Evolutionary conservation across 2,888 invertebrate genomes (phyloP), one percentile per base, ranked within the genome.

Genomic region (Endomychus coccineus): DNA sequence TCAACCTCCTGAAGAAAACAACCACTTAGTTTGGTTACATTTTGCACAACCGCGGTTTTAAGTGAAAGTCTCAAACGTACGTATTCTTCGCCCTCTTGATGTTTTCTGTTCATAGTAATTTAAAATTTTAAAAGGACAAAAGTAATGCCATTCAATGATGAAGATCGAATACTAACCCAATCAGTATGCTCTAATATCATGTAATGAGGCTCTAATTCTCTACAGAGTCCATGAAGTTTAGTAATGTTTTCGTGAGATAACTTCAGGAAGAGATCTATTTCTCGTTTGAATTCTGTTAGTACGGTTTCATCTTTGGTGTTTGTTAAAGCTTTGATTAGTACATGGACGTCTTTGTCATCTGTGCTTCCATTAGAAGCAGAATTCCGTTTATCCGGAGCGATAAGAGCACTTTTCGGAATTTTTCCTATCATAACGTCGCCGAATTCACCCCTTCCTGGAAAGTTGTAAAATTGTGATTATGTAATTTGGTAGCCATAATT

Each of bases 121-220:
- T n/a, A n/a, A n/a, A n/a, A n/a, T n/a, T n/a, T n/a, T n/a, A n/a
- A n/a, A n/a, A n/a, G n/a, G n/a, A n/a, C n/a, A n/a, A n/a, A n/a
- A n/a, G n/a, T n/a, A n/a, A n/a, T n/a, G n/a, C n/a, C n/a, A n/a
- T n/a, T n/a, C n/a, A n/a, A n/a, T n/a, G n/a, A n/a, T n/a, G n/a
- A n/a, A n/a, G n/a, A n/a, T n/a, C n/a, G 11, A 14, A 40, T 4
- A 52, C 71, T 67, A 62, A 88, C 87, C 94, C 92, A 94, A 60
- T 95, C 94, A 2, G 90, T 90, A 58, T 90, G 86, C 57, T 95
- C 91, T 9, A 90, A 66, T 13, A 95, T 76, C 77, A 94, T 78
- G 55, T 82, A 88, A 58, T 90, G 87, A 0, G 92, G 94, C 49
- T 91, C 89, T 3, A 75, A 73, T 33, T 87, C 87, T 27, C 81